These are phyloP conservation scores for Cydia amplana DNA, from an alignment of 1,140 invertebrate species.

Conservation along the genomic window DNA sequence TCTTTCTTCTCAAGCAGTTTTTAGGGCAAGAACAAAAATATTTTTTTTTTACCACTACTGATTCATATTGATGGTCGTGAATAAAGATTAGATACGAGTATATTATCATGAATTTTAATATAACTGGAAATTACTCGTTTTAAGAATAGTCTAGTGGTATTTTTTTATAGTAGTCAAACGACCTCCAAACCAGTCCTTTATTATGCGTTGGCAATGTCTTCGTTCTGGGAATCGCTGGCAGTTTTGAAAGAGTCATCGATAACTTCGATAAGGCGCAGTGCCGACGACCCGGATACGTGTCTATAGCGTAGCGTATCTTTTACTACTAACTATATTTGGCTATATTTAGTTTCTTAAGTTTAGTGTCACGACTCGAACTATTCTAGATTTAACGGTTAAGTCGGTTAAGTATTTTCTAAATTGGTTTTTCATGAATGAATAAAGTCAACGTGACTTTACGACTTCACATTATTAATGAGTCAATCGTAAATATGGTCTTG, in stretches of 20 bases:
- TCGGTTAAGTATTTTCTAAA: too few relatives aligned
- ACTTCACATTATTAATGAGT: background rate
- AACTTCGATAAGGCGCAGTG: conserved; percentile 52
- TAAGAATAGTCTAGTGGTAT: conserved; percentile 25
- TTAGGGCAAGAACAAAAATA: background rate
- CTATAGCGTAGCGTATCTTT: conserved; percentile 46
- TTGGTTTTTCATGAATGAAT: background rate
- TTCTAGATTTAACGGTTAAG: background rate
- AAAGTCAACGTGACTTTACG: background rate
- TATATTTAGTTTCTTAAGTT: conserved; percentile 14
- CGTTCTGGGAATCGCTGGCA: conserved; percentile 50
- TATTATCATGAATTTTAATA: conserved; percentile 1
- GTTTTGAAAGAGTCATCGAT: conserved; percentile 50
- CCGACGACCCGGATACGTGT: conserved; percentile 65
- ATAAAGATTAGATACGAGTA: background rate
- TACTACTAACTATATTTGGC: conserved; percentile 4
- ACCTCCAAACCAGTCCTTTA: conserved; percentile 46
- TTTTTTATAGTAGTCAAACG: conserved; percentile 37
- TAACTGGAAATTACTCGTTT: conserved; percentile 13
- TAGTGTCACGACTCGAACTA: background rate
- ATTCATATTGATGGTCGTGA: background rate
- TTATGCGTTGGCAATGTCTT: conserved; percentile 39
- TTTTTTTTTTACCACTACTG: background rate
- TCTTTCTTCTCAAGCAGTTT: background rate
- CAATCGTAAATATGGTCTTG: background rate